A percentile compares a stretch with the other conserved stretches of the same genome.
These are phyloP conservation scores for Oreotrochilus melanogaster DNA, from an alignment of 2,113 vertebrate species.

Conservation along the genomic window DNA sequence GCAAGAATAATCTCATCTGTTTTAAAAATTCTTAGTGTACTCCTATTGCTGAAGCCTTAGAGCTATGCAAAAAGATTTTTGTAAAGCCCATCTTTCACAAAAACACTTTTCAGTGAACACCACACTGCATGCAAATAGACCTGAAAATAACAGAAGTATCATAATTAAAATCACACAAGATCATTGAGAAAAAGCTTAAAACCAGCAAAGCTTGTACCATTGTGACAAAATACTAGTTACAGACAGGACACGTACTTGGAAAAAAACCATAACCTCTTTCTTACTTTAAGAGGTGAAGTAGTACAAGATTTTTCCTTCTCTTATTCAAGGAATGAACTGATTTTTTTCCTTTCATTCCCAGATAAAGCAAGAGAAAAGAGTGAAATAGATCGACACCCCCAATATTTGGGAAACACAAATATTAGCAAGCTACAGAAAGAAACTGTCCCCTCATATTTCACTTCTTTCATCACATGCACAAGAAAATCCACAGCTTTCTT, in stretches of 20 bases:
- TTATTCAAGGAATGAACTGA: background rate
- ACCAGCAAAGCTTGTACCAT: background rate
- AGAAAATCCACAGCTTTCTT: fast-evolving
- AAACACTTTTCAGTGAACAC: background rate
- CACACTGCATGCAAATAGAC: background rate
- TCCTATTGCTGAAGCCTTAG: background rate
- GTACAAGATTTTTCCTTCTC: background rate
- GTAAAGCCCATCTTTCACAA: background rate
- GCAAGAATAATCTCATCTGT: background rate
- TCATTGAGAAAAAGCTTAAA: background rate
- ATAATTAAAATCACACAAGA: background rate
- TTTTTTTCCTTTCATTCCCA: background rate
- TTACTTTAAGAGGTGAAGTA: background rate
- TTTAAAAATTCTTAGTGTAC: background rate
- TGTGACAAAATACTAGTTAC: background rate
- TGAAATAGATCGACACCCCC: background rate
- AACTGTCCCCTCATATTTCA: background rate
- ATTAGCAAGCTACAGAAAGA: background rate
- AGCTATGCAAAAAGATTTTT: background rate
- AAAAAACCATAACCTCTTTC: background rate
- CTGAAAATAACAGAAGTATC: background rate
- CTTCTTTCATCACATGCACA: background rate
- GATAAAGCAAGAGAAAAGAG: background rate
- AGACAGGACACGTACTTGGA: fast-evolving
- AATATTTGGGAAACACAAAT: background rate